Evolutionary conservation across 2,888 invertebrate genomes (phyloP).

Genomic region (Acleris cristana): DNA sequence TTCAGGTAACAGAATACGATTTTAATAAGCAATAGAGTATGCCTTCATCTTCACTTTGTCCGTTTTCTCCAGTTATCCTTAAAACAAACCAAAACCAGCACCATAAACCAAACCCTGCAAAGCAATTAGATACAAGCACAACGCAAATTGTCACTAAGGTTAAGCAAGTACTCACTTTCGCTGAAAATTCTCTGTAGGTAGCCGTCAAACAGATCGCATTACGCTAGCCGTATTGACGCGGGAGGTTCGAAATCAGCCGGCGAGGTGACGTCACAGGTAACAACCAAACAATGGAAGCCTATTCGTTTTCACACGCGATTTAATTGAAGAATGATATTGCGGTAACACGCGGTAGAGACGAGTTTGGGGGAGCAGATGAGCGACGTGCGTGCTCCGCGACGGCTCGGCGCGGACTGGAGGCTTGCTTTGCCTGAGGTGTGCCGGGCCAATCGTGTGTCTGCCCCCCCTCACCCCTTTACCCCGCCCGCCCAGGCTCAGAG

Average conservation of each 20-base stretch:
- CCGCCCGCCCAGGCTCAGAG: slow-evolving; percentile 68
- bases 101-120: slow-evolving; percentile 26
- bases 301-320: slow-evolving; percentile 54
- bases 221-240: slow-evolving; percentile 52
- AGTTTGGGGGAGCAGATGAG: slow-evolving; percentile 38
- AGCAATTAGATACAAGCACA: slow-evolving; percentile 34
- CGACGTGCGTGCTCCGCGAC: slow-evolving; percentile 51
- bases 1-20: neutral
- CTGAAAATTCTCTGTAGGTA: slow-evolving; percentile 54
- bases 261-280: slow-evolving; percentile 52
- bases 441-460: slow-evolving; percentile 59
- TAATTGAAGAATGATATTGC: slow-evolving; percentile 71
- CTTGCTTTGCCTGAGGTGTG: slow-evolving; percentile 55
- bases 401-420: slow-evolving; percentile 69
- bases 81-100: slow-evolving; percentile 33
- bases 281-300: slow-evolving; percentile 49
- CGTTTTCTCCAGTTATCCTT: neutral
- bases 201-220: slow-evolving; percentile 52
- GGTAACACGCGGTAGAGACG: slow-evolving; percentile 59
- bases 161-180: slow-evolving; percentile 50
- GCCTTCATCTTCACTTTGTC: neutral
- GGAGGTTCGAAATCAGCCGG: slow-evolving; percentile 44
- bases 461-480: slow-evolving; percentile 52
- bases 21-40: neutral
- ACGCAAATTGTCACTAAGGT: slow-evolving; percentile 40